phyloP scores from a whole-genome alignment of 2,113 vertebrate species.

The Scopus umbretta region DNA sequence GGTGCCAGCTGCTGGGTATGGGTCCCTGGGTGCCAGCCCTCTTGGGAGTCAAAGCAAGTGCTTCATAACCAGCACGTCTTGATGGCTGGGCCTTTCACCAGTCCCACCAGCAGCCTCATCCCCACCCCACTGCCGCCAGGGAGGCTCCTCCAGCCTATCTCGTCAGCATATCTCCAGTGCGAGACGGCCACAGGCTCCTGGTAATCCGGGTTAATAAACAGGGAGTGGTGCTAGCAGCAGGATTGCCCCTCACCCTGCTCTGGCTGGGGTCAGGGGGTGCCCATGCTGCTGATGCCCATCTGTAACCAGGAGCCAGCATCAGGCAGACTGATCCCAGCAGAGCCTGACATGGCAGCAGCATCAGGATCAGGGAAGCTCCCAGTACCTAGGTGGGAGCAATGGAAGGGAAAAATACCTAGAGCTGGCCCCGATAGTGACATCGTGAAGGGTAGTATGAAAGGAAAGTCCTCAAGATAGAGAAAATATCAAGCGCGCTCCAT shows the following conservation, averaged over 20 bases:
- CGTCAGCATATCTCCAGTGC: not conserved
- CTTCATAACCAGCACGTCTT: not conserved
- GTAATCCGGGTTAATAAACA: conserved; percentile 42
- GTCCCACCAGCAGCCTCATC: not conserved
- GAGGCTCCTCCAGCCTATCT: not conserved
- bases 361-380: not conserved
- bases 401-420: not conserved
- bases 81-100: too few species aligned
- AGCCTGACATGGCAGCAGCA: not conserved
- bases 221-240: not conserved
- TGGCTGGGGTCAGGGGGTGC: not conserved
- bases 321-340: not conserved
- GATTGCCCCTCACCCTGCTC: not conserved
- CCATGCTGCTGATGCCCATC: accelerated
- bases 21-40: not conserved
- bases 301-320: accelerated
- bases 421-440: not conserved
- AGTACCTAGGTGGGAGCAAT: not conserved
- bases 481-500: not conserved
- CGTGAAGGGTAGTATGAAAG: not conserved
- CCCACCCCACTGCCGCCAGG: not conserved
- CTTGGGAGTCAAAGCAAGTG: not conserved
- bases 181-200: not conserved
- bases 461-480: not conserved
- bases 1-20: too few species aligned